A percentile compares a stretch with the other conserved stretches of the same genome.
phyloP scores from a whole-genome alignment of 1,140 invertebrate genomes.

The Eufriesea mexicana region DNA sequence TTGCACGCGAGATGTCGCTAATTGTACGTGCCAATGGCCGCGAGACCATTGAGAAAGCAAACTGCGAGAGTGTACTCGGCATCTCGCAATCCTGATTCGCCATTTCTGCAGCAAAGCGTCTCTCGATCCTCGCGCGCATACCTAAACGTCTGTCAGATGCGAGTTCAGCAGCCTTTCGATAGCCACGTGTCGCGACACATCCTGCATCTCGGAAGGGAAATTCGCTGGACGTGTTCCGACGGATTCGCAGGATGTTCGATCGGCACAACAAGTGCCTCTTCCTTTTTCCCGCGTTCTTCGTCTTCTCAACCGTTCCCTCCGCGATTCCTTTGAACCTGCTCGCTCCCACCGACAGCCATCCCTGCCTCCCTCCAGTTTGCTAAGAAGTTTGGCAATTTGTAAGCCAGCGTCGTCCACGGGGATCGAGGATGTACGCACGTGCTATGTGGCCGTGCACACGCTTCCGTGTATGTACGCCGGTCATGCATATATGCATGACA shows the following conservation, averaged over 20 bases:
- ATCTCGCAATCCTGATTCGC: no score
- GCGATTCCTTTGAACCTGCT: not conserved
- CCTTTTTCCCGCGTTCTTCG: conserved; percentile 25
- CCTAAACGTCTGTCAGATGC: not conserved
- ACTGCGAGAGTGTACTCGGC: no score
- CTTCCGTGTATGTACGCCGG: conserved; percentile 17
- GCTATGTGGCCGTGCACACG: conserved; percentile 7
- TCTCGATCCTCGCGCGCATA: no score
- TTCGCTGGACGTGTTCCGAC: conserved; percentile 35
- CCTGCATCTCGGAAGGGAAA: conserved; percentile 44
- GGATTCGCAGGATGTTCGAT: conserved; percentile 60
- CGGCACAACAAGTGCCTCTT: conserved; percentile 58
- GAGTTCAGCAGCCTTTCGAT: no score
- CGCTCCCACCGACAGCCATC: no score
- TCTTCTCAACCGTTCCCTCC: conserved; percentile 20
- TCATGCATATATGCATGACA: conserved; percentile 53
- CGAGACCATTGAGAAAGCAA: no score
- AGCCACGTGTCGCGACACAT: conserved; percentile 16
- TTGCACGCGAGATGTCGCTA: no score
- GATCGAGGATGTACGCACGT: conserved; percentile 41
- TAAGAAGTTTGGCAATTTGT: conserved; percentile 67
- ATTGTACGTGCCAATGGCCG: no score
- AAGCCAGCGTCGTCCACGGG: conserved; percentile 56
- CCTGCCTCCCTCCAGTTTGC: conserved; percentile 24
- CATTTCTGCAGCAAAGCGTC: no score